These are phyloP conservation scores for Podiceps cristatus DNA, from an alignment of 2,113 vertebrate species.

Conservation along the genomic window DNA sequence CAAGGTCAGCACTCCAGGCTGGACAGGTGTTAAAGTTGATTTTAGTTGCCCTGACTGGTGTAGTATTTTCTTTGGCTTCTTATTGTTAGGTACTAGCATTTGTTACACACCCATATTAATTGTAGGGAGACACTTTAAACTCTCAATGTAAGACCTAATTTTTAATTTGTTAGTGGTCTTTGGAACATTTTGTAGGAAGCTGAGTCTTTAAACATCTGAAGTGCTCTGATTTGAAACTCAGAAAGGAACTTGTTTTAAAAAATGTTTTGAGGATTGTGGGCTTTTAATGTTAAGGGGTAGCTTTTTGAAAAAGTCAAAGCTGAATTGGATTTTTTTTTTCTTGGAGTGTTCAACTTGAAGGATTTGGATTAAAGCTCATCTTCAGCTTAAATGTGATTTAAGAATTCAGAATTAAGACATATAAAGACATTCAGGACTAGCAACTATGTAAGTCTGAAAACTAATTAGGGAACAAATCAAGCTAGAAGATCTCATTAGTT, in stretches of 20 bases:
- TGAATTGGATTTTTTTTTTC: background rate
- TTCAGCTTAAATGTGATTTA: background rate
- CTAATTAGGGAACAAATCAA: conserved; percentile 41
- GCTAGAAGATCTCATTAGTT: background rate
- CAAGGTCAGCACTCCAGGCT: background rate
- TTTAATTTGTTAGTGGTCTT: background rate
- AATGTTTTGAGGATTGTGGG: background rate
- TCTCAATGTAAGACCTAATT: background rate
- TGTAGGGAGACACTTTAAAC: background rate
- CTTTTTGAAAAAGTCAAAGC: background rate
- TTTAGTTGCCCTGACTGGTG: background rate
- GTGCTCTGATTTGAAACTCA: background rate
- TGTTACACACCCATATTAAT: background rate
- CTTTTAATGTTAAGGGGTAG: background rate
- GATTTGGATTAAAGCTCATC: conserved; percentile 13
- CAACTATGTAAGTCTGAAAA: background rate
- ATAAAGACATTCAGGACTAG: background rate
- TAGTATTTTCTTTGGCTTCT: background rate
- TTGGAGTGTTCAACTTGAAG: background rate
- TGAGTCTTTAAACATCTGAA: background rate
- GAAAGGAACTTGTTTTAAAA: background rate
- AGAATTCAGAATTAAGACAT: background rate
- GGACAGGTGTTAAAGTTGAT: background rate
- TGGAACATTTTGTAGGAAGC: background rate
- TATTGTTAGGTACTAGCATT: background rate